phyloP scores from a whole-genome alignment of 2,113 vertebrate species.

The Leucopternis melanops region DNA sequence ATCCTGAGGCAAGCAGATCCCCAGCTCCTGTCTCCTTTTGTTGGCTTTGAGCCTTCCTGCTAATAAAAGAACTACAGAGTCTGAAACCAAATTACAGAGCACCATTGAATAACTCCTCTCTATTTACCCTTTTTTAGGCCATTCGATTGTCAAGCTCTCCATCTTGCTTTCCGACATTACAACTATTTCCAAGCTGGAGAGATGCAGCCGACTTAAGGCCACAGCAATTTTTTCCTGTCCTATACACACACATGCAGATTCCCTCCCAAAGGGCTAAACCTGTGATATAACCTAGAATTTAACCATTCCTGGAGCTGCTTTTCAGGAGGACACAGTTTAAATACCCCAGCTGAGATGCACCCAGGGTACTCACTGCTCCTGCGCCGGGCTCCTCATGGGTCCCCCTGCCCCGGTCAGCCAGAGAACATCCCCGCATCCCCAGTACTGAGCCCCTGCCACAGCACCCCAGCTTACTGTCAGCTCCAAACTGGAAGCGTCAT shows the following conservation, averaged over 20 bases:
- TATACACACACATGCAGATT: not conserved
- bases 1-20: conserved; percentile 7
- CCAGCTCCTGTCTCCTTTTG: not conserved
- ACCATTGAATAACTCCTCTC: not conserved
- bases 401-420: not conserved
- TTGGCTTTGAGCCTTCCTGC: not conserved
- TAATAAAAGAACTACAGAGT: not conserved
- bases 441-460: not conserved
- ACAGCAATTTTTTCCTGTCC: not conserved
- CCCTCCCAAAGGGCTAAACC: not conserved
- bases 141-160: not conserved
- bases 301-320: not conserved
- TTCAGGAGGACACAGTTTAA: not conserved
- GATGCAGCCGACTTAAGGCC: accelerated
- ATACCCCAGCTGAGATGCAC: not conserved
- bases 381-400: not conserved
- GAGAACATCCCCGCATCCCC: not conserved
- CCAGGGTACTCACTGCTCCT: conserved; percentile 13
- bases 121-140: not conserved
- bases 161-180: not conserved
- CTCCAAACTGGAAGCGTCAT: conserved; percentile 20
- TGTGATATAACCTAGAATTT: not conserved
- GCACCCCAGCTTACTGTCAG: not conserved
- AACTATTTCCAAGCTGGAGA: not conserved
- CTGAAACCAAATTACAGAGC: not conserved